phyloP scores from a whole-genome alignment of 1,140 invertebrate species.

The Drosophila mojavensis region DNA sequence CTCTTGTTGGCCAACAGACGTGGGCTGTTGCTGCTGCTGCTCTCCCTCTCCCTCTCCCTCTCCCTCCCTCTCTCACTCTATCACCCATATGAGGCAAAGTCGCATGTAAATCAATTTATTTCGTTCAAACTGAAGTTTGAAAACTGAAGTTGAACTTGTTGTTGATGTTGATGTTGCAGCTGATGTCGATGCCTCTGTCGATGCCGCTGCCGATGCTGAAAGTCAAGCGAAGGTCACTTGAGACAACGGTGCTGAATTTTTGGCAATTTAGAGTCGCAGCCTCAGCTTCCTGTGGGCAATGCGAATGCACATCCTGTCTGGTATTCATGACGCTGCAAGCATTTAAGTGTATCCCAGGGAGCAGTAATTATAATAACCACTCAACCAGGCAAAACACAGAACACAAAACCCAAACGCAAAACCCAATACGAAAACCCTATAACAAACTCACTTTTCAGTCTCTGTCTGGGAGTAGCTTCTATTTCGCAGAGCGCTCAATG shows the following conservation, averaged over 20 bases:
- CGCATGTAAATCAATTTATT: constrained; percentile 75
- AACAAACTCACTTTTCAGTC: constrained; percentile 24
- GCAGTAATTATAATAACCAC: constrained; percentile 75
- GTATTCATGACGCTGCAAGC: constrained; percentile 66
- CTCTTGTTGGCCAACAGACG: constrained; percentile 53
- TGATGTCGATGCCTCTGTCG: constrained; percentile 20
- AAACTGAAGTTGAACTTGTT: constrained; percentile 28
- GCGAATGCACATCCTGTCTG: constrained; percentile 61
- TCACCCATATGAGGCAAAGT: constrained; percentile 22
- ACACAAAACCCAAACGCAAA: constrained; percentile 6
- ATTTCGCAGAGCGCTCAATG: constrained; percentile 66
- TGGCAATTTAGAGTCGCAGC: constrained; percentile 40
- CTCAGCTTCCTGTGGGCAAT: constrained; percentile 41
- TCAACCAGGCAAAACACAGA: constrained; percentile 19
- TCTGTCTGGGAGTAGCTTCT: constrained; percentile 49
- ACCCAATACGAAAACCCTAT: constrained; percentile 23
- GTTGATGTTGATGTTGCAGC: background rate
- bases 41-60: constrained; percentile 3
- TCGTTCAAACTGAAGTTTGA: constrained; percentile 50
- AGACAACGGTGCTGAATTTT: constrained; percentile 36
- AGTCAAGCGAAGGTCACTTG: constrained; percentile 58
- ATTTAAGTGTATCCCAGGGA: constrained; percentile 67
- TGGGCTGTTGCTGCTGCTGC: constrained; percentile 29
- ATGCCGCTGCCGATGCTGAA: constrained; percentile 31
- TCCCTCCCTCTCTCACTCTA: constrained; percentile 1